Evolutionary conservation across 2,888 invertebrate species (phyloP).

Genomic region (Palloptera scutellata): DNA sequence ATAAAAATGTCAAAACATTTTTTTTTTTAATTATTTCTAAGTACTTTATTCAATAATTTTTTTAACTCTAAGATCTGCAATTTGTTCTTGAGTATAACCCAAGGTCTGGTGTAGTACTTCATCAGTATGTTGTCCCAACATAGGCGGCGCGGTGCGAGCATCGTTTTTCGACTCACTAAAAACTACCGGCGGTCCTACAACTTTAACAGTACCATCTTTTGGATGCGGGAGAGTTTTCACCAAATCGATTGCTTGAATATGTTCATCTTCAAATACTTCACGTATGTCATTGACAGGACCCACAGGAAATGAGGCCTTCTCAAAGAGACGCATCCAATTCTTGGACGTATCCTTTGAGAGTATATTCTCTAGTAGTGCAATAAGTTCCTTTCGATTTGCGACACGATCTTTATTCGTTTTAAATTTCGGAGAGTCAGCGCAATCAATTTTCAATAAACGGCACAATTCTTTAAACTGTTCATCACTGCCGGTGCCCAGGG

Average conservation of each 20-base stretch:
- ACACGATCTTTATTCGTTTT: slow-evolving; percentile 79
- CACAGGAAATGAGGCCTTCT: slow-evolving; percentile 81
- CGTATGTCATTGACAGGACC: slow-evolving; percentile 89
- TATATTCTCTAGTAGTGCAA: slow-evolving; percentile 70
- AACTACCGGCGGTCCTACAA: slow-evolving; percentile 87
- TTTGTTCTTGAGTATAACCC: slow-evolving; percentile 70
- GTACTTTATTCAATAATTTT: slow-evolving; percentile 52
- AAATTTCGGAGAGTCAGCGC: slow-evolving; percentile 73
- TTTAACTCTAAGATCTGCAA: slow-evolving; percentile 62
- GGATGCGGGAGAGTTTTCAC: slow-evolving; percentile 78
- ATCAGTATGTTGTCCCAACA: slow-evolving; percentile 86
- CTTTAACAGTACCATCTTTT: slow-evolving; percentile 73
- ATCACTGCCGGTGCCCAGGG: slow-evolving; percentile 89
- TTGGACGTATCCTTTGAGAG: slow-evolving; percentile 72
- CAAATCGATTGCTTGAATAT: slow-evolving; percentile 77
- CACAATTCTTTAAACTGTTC: slow-evolving; percentile 80
- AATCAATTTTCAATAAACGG: slow-evolving; percentile 69
- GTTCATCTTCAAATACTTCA: slow-evolving; percentile 88
- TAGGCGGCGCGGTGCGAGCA: slow-evolving; percentile 80
- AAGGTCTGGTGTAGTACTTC: slow-evolving; percentile 76
- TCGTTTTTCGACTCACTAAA: slow-evolving; percentile 78
- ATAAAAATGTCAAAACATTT: too few species aligned
- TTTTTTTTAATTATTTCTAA: neutral
- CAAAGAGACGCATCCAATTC: slow-evolving; percentile 79
- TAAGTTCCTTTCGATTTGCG: slow-evolving; percentile 74